Conservation (phyloP, 2,113 vertebrate species). For the Riparia riparia region DNA sequence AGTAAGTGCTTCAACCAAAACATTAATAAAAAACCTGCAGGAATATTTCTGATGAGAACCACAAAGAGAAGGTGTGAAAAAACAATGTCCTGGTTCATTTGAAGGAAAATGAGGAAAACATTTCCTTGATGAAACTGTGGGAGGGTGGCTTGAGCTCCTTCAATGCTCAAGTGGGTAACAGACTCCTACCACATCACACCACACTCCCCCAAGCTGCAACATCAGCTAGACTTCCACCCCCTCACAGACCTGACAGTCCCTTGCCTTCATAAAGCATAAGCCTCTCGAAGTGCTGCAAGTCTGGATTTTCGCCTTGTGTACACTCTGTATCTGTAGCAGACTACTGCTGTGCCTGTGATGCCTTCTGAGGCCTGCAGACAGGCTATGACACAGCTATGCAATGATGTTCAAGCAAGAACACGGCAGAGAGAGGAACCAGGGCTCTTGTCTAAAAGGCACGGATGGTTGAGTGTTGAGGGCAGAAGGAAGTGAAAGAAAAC, state of each 20-base stretch:
- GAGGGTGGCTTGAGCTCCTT: background rate
- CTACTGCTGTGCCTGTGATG: background rate
- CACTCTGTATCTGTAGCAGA: background rate
- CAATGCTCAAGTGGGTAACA: background rate
- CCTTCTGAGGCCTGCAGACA: background rate
- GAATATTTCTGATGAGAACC: background rate
- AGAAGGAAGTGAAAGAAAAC: background rate
- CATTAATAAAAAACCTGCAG: background rate
- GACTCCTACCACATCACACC: background rate
- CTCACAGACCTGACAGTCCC: background rate
- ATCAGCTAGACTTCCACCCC: background rate
- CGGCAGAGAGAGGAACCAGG: rapidly evolving
- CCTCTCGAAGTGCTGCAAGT: background rate
- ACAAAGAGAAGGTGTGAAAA: background rate
- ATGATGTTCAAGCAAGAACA: background rate
- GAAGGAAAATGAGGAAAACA: background rate
- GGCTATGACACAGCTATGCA: background rate
- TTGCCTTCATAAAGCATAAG: background rate
- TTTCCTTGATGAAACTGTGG: background rate
- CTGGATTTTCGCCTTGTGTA: background rate
- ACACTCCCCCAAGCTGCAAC: background rate
- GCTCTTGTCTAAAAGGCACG: background rate
- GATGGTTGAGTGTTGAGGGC: background rate
- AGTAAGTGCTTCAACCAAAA: background rate
- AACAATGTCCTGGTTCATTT: background rate